A percentile compares a stretch with the other conserved stretches of the same genome.
phyloP scores from a whole-genome alignment of 2,888 invertebrate species.

The Cordylochernes scorpioides region DNA sequence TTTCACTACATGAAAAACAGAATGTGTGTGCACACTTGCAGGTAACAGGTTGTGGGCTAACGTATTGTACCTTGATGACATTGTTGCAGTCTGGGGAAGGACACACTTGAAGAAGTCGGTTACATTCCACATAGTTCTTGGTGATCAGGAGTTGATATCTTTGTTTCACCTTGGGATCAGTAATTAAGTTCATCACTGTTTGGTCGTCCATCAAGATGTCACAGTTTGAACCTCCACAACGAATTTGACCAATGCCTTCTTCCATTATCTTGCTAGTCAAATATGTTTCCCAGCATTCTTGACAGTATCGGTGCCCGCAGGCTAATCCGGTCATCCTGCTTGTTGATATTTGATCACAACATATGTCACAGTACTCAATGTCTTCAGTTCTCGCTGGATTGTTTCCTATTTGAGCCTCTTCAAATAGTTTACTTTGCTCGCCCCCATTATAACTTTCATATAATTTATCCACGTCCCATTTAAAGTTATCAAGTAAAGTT shows the following conservation, averaged over 20 bases:
- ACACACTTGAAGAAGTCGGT: conserved; percentile 84
- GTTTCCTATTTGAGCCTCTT: too few species aligned
- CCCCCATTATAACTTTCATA: neutral
- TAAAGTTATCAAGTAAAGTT: neutral
- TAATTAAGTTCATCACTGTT: conserved; percentile 34
- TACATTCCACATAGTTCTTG: conserved; percentile 96
- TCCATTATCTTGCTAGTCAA: conserved; percentile 27
- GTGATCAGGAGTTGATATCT: conserved; percentile 93
- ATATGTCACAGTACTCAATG: neutral
- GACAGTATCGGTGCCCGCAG: conserved; percentile 28
- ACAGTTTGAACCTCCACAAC: conserved; percentile 26
- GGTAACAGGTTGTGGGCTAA: conserved; percentile 65
- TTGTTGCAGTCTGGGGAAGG: conserved; percentile 92
- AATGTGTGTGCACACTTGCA: conserved; percentile 78
- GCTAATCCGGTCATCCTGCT: conserved; percentile 25
- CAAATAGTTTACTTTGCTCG: neutral
- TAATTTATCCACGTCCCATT: neutral
- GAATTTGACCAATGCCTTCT: conserved; percentile 27
- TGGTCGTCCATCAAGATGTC: conserved; percentile 27
- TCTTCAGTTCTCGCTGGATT: too few species aligned
- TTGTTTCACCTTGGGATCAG: conserved; percentile 57
- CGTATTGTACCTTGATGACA: conserved; percentile 64
- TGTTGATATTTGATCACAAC: neutral
- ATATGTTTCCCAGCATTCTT: conserved; percentile 26
- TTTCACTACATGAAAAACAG: conserved; percentile 85